Base-by-base conservation (phyloP, 64 coral and sea anemone species). In the Pocillopora verrucosa region DNA sequence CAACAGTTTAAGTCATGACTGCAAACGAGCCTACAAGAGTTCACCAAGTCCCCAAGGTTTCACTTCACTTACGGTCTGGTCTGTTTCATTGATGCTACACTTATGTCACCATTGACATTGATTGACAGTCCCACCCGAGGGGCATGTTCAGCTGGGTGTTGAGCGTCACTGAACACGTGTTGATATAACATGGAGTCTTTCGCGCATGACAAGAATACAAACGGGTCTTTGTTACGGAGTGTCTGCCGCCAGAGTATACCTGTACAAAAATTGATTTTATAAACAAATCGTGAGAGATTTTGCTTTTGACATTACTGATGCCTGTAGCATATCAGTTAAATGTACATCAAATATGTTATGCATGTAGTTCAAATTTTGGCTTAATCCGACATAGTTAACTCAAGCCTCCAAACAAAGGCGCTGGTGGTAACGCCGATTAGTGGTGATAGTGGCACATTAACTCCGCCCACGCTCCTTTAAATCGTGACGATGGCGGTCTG, bases 151-250 rank as follows among this genome's bases (percentile, higher is more conserved):
- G 87, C 96, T 10, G 96, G 96, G 41, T 84, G 90, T 58, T 98
- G 86, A 9, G 96, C 96, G 62, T 98, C 96, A 72, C 76, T 90
- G 41, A 98, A 98, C 59, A 90, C 87, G 65, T 98, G 93, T 35
- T 95, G 96, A 88, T 79, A 95, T 36, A 98, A 51, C 45, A 89
- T 98, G 24, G 89, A 90, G 65, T 98, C 96, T 58, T 98, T 98
- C 22, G 93, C 91, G 41, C 96, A 95, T 68, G 96, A 98, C 15
- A 98, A 73, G 17, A 98, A 75, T 13, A 98, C 93, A 75, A 88
- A 79, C 16, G 96, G 96, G 35, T 98, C 96, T 75, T 89, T 94
- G 68, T 77, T 85, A 72, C 83, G 90, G 16, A 76, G 72, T 65
- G 75, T 70, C 41, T 92, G 90, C 14, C 93, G 80, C 93, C 93